Percentiles rank a stretch among this genome's conserved stretches.
phyloP scores from a whole-genome alignment of 2,888 invertebrate species.

The Drosophila barbarae region DNA sequence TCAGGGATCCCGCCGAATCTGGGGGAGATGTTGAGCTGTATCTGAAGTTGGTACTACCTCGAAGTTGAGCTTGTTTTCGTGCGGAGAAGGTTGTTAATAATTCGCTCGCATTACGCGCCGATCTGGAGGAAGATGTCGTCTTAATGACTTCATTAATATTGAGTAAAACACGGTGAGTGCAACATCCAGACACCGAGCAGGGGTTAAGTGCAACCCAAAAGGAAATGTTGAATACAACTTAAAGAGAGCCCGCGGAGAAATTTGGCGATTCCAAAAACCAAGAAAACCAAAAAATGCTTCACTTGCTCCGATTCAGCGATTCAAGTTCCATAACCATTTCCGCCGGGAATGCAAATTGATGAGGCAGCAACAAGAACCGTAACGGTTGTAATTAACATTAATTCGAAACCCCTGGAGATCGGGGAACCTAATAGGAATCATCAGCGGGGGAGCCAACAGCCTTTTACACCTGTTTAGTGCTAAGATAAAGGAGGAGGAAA shows the following conservation, averaged over 20 bases:
- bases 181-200: conserved; percentile 1
- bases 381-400: conserved; percentile 66
- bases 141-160: conserved; percentile 75
- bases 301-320: conserved; percentile 41
- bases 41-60: conserved; percentile 10
- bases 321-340: conserved; percentile 48
- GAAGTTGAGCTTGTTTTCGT: conserved; percentile 63
- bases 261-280: conserved; percentile 47
- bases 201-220: conserved; percentile 29
- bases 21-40: conserved; percentile 9
- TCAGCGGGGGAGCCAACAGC: conserved; percentile 39
- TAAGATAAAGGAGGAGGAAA: conserved; percentile 37
- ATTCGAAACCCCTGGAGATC: conserved; percentile 56
- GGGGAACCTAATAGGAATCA: conserved; percentile 60
- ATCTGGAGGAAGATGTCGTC: conserved; percentile 73
- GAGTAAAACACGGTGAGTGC: conserved; percentile 62
- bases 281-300: conserved; percentile 44
- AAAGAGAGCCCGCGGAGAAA: conserved; percentile 45
- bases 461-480: conserved; percentile 42
- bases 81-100: conserved; percentile 67
- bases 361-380: conserved; percentile 34
- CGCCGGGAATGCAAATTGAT: conserved; percentile 60
- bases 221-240: conserved; percentile 25
- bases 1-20: conserved; percentile 25
- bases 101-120: conserved; percentile 74